Evolutionary conservation across 2,888 invertebrate genomes (phyloP).

Genomic region (Apoderus coryli): DNA sequence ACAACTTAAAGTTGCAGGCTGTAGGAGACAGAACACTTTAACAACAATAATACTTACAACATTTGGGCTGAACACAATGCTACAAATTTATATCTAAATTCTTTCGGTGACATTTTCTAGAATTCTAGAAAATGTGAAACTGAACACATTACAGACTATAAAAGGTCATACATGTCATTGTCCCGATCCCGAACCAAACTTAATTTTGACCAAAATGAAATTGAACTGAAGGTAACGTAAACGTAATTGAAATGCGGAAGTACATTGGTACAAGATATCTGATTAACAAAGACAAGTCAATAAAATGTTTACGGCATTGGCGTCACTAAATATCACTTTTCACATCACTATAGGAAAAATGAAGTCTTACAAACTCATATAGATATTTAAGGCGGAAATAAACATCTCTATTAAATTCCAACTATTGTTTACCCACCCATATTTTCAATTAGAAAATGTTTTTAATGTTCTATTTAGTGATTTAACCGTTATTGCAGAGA

Average conservation of each 20-base stretch:
- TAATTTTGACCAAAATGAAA: constrained; percentile 40
- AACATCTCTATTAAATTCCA: too few relatives aligned
- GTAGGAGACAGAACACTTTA: constrained; percentile 39
- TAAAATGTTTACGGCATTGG: too few relatives aligned
- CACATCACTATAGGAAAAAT: too few relatives aligned
- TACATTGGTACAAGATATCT: too few relatives aligned
- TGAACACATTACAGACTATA: constrained; percentile 37
- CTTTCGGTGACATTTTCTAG: constrained; percentile 37
- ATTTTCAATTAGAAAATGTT: too few relatives aligned
- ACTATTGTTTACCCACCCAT: too few relatives aligned
- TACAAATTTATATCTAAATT: constrained; percentile 48
- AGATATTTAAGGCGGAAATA: too few relatives aligned
- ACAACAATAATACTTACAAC: constrained; percentile 53
- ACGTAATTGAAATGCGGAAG: too few relatives aligned
- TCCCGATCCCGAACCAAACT: constrained; percentile 40
- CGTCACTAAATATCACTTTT: too few relatives aligned
- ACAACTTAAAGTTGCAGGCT: constrained; percentile 44
- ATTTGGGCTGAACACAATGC: constrained; percentile 53
- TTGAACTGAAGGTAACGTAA: constrained; percentile 54
- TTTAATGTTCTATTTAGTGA: constrained; percentile 39
- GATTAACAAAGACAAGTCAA: too few relatives aligned
- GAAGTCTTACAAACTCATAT: too few relatives aligned
- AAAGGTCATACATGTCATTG: constrained; percentile 39
- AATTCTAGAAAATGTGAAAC: constrained; percentile 28
- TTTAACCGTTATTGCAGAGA: constrained; percentile 55